Percentiles rank a stretch among this genome's conserved stretches.
phyloP scores from a whole-genome alignment of 2,888 invertebrate species.

The Lochmaea capreae region DNA sequence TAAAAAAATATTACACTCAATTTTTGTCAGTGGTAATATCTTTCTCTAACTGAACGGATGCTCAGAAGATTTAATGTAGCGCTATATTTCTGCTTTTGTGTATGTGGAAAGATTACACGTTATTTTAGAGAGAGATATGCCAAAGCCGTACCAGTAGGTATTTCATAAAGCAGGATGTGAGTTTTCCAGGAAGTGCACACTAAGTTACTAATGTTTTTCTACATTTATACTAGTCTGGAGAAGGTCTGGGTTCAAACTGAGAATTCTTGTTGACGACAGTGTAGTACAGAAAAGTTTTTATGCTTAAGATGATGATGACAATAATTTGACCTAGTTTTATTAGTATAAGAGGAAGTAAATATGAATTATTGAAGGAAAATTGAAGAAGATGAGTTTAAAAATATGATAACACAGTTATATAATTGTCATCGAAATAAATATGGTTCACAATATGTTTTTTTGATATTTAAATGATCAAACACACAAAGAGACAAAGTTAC shows the following conservation, averaged over 20 bases:
- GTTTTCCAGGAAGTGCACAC: constrained; percentile 38
- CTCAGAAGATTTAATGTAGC: constrained; percentile 31
- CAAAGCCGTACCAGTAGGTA: constrained; percentile 34
- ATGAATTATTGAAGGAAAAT: no score
- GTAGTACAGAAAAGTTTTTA: constrained; percentile 2
- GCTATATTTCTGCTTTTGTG: constrained; percentile 34
- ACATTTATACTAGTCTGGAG: constrained; percentile 28
- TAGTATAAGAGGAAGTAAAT: no score
- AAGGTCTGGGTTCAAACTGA: constrained; percentile 22
- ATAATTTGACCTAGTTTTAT: not conserved
- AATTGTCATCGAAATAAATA: no score
- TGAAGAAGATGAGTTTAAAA: no score
- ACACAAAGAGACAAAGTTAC: no score
- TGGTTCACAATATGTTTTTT: no score
- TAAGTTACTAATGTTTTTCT: constrained; percentile 36
- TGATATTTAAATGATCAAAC: no score
- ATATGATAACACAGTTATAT: no score
- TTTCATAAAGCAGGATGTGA: constrained; percentile 41
- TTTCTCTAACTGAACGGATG: constrained; percentile 32
- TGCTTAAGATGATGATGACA: not conserved
- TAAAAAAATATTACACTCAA: constrained; percentile 29
- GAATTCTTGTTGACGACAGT: constrained; percentile 17
- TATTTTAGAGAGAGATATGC: constrained; percentile 23
- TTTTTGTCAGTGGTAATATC: constrained; percentile 32
- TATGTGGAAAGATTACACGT: constrained; percentile 37